Conservation (phyloP, 1,140 invertebrate genomes). For the Brachionus manjavacas region DNA sequence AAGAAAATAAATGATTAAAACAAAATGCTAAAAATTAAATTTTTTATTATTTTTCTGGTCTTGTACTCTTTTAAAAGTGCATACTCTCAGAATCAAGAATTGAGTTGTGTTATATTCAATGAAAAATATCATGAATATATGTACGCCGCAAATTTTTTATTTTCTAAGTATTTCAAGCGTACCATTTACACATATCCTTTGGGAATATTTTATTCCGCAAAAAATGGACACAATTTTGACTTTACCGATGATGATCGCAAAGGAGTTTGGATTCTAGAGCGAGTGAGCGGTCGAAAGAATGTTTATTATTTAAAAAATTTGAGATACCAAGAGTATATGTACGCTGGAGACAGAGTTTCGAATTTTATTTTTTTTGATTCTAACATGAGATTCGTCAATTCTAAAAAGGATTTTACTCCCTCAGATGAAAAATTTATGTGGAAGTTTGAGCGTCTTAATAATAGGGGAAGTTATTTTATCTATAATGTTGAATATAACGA, state of each 20-base stretch:
- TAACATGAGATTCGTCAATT: neutral
- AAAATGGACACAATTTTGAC: slow-evolving; percentile 28
- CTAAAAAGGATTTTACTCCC: neutral
- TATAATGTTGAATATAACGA: slow-evolving; percentile 19
- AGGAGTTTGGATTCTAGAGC: slow-evolving; percentile 14
- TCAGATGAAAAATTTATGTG: neutral
- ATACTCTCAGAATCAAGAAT: neutral
- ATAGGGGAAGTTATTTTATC: neutral
- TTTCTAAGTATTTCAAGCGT: neutral
- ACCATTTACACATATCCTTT: neutral
- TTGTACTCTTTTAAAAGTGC: neutral
- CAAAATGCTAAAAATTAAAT: neutral
- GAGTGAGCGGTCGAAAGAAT: neutral
- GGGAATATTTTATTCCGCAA: neutral
- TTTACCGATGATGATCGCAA: slow-evolving; percentile 24
- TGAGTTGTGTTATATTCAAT: slow-evolving; percentile 2
- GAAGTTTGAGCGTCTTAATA: neutral
- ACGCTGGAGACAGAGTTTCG: neutral
- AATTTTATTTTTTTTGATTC: neutral
- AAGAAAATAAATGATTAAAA: neutral
- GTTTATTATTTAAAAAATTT: slow-evolving; percentile 19
- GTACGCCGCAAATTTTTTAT: slow-evolving; percentile 10
- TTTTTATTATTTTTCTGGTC: neutral
- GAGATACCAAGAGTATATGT: slow-evolving; percentile 13
- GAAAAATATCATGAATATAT: slow-evolving; percentile 12